Percentiles rank a stretch among this genome's conserved stretches.
These are phyloP conservation scores for Cecidostiba fungosa DNA, from an alignment of 2,888 invertebrate species.

Conservation along the genomic window DNA sequence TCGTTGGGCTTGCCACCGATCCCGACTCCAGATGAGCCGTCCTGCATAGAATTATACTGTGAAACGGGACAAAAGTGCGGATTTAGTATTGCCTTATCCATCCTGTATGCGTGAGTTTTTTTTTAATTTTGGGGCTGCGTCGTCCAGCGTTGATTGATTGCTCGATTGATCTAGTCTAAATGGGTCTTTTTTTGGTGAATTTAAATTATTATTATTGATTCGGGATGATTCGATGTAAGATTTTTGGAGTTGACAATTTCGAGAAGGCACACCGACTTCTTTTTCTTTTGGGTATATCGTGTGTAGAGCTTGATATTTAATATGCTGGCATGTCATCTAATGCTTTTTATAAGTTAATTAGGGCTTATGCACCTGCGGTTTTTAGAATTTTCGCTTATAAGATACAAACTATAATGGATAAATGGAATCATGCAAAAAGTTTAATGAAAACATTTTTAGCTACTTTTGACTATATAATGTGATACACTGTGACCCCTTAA, in stretches of 20 bases:
- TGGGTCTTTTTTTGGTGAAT: constrained; percentile 13
- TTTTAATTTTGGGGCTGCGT: constrained; percentile 49
- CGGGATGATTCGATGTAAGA: background rate
- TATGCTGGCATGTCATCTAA: constrained; percentile 52
- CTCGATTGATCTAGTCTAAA: background rate
- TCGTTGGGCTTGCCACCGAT: constrained; percentile 82
- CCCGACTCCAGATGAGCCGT: constrained; percentile 71
- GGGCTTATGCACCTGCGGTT: constrained; percentile 50
- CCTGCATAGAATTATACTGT: constrained; percentile 80
- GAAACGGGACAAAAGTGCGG: constrained; percentile 67
- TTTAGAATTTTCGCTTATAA: background rate
- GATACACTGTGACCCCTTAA: background rate
- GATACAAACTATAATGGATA: background rate
- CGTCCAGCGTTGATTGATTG: background rate
- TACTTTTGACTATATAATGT: background rate
- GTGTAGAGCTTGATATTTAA: constrained; percentile 50
- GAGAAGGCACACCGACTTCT: constrained; percentile 34
- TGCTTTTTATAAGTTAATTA: constrained; percentile 49
- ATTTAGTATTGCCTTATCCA: constrained; percentile 70
- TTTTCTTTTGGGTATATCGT: constrained; percentile 56
- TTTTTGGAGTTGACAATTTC: background rate
- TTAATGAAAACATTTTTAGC: background rate
- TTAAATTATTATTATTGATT: background rate
- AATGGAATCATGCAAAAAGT: background rate
- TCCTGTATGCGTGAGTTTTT: constrained; percentile 72